Percentiles rank a stretch among this genome's conserved stretches.
These are phyloP conservation scores for Gadopsis bispinosus DNA, from an alignment of 2,797 vertebrate species.

Conservation along the genomic window DNA sequence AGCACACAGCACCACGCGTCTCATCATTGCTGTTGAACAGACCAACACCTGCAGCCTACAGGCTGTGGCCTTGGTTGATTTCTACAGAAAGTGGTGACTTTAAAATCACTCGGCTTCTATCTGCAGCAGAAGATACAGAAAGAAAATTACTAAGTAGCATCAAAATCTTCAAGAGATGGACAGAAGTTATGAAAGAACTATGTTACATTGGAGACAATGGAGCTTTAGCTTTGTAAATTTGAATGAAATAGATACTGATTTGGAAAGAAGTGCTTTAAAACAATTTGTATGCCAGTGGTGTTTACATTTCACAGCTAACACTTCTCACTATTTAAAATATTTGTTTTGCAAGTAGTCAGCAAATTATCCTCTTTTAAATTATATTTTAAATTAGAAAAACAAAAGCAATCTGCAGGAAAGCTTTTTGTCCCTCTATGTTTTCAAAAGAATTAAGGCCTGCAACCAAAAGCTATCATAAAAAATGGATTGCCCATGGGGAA, in stretches of 20 bases:
- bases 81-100: conserved; percentile 35
- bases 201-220: background rate
- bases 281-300: background rate
- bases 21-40: conserved; percentile 47
- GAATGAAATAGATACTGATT: conserved; percentile 14
- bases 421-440: conserved; percentile 69
- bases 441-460: conserved; percentile 71
- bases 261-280: background rate
- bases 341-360: conserved; percentile 50
- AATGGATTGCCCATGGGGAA: conserved; percentile 70
- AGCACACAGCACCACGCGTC: conserved; percentile 11
- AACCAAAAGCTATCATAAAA: conserved; percentile 76
- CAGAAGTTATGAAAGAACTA: background rate
- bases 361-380: conserved; percentile 55
- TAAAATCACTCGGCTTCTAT: conserved; percentile 31
- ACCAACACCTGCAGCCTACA: conserved; percentile 44
- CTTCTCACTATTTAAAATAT: conserved; percentile 30
- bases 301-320: conserved; percentile 11
- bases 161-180: background rate
- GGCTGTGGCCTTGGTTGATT: conserved; percentile 40
- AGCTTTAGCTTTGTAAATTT: conserved; percentile 12
- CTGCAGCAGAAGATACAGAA: background rate
- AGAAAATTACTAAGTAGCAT: background rate
- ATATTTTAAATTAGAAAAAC: conserved; percentile 60
- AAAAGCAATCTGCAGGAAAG: conserved; percentile 63